Base-by-base conservation (phyloP, 2,888 invertebrate genomes). In the Parnassius glacialis region DNA sequence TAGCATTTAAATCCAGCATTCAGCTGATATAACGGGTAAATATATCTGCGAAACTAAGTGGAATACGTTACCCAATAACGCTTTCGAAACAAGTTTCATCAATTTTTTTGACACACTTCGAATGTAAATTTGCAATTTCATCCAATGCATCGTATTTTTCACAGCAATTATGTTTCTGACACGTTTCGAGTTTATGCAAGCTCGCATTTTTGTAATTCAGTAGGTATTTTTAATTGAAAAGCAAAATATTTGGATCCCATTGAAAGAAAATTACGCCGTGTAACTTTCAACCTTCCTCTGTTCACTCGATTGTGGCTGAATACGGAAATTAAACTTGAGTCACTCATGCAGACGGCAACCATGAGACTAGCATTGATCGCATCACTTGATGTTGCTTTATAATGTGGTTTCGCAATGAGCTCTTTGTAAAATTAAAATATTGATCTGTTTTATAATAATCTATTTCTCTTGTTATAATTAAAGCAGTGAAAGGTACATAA, bases 271-370 rank as follows among this genome's bases (percentile, higher is more conserved):
- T 20, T 9, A 57, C 10, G 25, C 9, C 13, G 34, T 34, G 34
- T 52, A 55, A 51, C 45, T 50, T 58, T 58, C 34, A 16, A 58
- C 44, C 16, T 59, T 42, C 45, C 16, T 51, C 47, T 56, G 52
- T 56, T 56, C 63, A 59, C 11, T 52, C 50, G 34, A 34, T 56
- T 59, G 63, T 63, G 52, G 58, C 34, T 48, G 52, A 63, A 63
- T 63, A 59, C 59, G 63, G 63, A 63, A 63, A 63, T 63, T 63
- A 59, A 63, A 63, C 52, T 63, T 59, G 56, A 56, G 59, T 20
- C 56, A 63, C 55, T 56, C 59, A 63, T 52, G 43, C 57, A 51
- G 50, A 54, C 62, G 50, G 45, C 53, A 53, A 45, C 20, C 48
- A 57, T 53, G 57, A 58, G 62, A 41, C 53, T 50, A 44, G 54